Evolutionary conservation across 2,888 invertebrate species (phyloP).

Genomic region (Morpho deidamia): DNA sequence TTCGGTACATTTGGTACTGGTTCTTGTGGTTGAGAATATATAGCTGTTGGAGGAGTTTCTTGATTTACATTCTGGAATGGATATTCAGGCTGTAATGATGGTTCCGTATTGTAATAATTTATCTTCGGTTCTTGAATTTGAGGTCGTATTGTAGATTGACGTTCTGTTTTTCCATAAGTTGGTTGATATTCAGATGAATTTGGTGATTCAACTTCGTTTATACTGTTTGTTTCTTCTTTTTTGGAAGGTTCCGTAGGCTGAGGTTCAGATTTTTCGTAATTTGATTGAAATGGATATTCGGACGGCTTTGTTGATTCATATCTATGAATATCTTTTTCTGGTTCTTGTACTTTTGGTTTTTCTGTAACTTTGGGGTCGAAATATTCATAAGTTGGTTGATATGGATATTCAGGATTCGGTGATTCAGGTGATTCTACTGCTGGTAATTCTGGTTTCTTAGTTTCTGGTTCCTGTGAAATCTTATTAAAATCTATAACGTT

Average conservation of each 20-base stretch:
- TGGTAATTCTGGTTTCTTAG: conserved; percentile 12
- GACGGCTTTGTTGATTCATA: too few relatives aligned
- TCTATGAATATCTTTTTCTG: too few relatives aligned
- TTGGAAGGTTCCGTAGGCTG: too few relatives aligned
- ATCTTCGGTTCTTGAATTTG: background rate
- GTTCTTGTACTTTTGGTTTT: background rate
- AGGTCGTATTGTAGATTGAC: background rate
- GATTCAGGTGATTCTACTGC: conserved; percentile 10
- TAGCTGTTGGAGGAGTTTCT: too few relatives aligned
- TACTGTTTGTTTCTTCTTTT: too few relatives aligned
- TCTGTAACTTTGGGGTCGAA: background rate
- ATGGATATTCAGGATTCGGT: background rate
- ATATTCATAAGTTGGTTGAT: background rate
- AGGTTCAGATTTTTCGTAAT: background rate
- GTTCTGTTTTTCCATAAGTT: too few relatives aligned
- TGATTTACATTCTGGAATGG: background rate
- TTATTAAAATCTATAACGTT: too few relatives aligned
- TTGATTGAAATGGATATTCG: background rate
- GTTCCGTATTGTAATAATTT: background rate
- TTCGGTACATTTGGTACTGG: background rate
- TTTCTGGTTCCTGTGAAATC: background rate
- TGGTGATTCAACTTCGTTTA: too few relatives aligned
- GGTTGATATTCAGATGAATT: too few relatives aligned
- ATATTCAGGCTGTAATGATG: background rate
- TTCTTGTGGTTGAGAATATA: background rate